A percentile compares a stretch with the other conserved stretches of the same genome.
Conservation (phyloP, 53 echinoderm and acorn worm genomes). For the Arbacia lixula region DNA sequence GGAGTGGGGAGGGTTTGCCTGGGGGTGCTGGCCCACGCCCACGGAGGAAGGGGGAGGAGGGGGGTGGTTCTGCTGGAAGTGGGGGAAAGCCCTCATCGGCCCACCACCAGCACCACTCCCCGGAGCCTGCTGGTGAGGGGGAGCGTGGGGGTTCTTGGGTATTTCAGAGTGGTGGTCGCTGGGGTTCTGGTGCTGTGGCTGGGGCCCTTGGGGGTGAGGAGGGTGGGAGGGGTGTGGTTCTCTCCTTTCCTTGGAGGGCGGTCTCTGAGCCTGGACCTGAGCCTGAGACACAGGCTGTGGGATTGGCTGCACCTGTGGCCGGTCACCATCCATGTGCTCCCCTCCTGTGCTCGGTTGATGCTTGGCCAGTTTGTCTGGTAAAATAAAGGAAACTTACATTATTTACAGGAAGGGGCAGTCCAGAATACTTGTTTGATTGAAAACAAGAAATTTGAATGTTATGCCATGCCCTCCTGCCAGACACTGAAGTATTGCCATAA, state of each 20-base stretch:
- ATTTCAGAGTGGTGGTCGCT: constrained; percentile 31
- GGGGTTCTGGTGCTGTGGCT: not conserved
- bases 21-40: constrained; percentile 43
- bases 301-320: too few species aligned
- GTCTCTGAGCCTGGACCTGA: not conserved
- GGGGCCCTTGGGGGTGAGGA: constrained; percentile 37
- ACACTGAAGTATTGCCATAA: too few species aligned
- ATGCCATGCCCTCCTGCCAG: too few species aligned
- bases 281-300: too few species aligned
- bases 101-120: constrained; percentile 1
- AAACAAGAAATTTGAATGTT: too few species aligned
- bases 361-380: too few species aligned
- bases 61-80: constrained; percentile 7
- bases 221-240: constrained; percentile 57
- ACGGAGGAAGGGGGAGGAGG: constrained; percentile 18
- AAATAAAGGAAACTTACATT: too few species aligned
- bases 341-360: too few species aligned
- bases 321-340: too few species aligned
- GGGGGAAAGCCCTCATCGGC: constrained; percentile 48
- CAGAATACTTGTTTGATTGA: too few species aligned
- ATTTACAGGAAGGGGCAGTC: too few species aligned
- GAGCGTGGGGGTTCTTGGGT: constrained; percentile 21
- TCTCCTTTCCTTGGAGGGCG: not conserved
- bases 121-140: not conserved
- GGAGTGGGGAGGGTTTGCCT: constrained; percentile 26